Conservation (phyloP, 2,888 invertebrate species). For the Lamellibrachia columna region DNA sequence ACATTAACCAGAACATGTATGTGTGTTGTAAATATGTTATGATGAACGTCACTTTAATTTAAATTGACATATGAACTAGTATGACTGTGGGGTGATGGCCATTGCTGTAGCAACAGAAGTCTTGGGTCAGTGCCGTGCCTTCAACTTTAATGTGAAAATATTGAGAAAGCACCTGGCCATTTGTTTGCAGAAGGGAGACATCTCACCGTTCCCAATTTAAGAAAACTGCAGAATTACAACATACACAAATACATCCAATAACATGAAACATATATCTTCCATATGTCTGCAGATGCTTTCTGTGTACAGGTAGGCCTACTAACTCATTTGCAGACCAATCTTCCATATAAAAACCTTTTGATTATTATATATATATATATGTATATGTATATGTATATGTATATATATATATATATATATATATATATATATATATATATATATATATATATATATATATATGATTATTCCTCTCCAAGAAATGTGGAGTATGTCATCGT, state of each 20-base stretch:
- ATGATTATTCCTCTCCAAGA: background rate
- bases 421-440: background rate
- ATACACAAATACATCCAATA: background rate
- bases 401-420: constrained; percentile 20
- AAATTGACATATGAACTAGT: no score
- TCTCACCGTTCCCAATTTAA: background rate
- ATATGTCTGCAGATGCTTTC: background rate
- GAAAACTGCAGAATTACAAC: background rate
- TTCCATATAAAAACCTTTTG: background rate
- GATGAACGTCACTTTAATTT: no score
- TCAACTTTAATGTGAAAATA: no score
- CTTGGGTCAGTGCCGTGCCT: no score
- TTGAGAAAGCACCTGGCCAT: no score
- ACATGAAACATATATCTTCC: background rate
- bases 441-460: constrained; percentile 23
- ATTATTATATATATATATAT: background rate
- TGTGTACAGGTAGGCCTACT: background rate
- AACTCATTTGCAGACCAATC: background rate
- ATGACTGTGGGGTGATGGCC: no score
- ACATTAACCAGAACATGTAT: no score
- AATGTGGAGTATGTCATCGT: background rate
- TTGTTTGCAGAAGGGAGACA: no score
- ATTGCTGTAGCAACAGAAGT: no score
- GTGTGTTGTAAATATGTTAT: no score
- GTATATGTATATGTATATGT: constrained; percentile 8